Base-by-base conservation (phyloP, 2,797 vertebrate genomes). In the Spatula versicolor region DNA sequence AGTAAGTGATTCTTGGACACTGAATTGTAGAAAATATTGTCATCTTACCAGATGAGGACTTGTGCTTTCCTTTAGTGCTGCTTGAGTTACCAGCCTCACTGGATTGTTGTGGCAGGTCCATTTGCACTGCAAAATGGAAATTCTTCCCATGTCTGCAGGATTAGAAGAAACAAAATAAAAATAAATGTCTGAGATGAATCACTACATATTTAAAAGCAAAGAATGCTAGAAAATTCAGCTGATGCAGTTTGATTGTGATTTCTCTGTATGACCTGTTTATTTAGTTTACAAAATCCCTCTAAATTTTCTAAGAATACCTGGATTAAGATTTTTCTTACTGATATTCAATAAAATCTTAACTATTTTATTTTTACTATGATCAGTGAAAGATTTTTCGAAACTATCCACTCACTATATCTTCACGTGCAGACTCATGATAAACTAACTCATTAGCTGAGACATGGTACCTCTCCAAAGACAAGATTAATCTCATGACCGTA, bases 11-110 rank as follows among this genome's bases (percentile, higher is more conserved):
- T 85, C 31, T 73, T 64, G 69, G 60, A 64, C 17, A 39, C 35
- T 52, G 82, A 94, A 69, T 45, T 54, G 3, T 58, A 77, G 83
- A 87, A 83, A 93, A 92, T 83, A 85, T 23, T 85, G 59, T 64
- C 63, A 52, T 83, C 58, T 31, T 64, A 86, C 30, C 1, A 0
- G 35, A 83, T 64, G 58, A 81, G 20, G 11, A 80, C 30, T 31
- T 52, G 14, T 64, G 64, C 18, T 78, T 88, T 78, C 33, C 26
- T 63, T 71, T 43, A 63, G 22, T 4, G 28, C 37, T 78, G 8
- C 62, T 78, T 20, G 28, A 81, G 11, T 62, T 63, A 2, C 0
- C n/a, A 45, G 14, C n/a, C 45, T 60, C 7, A 5, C 31, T 67
- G 45, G 19, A 35, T 59, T 52, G 26, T 43, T 74, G 56, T 41